Evolutionary conservation across 2,797 vertebrate genomes (phyloP).

Genomic region (Mionectes olivaceus): DNA sequence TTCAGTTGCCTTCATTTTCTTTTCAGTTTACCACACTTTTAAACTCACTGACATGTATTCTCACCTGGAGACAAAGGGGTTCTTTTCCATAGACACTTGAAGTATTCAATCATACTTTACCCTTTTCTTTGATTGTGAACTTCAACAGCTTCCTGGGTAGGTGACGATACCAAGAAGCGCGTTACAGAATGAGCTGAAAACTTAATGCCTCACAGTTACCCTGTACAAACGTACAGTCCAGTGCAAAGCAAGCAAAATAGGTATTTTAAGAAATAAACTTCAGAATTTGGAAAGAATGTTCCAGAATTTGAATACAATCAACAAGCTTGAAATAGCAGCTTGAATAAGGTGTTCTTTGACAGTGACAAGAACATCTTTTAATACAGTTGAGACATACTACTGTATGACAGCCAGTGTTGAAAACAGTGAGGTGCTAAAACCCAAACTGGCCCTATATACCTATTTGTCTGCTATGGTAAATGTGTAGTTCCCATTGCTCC

Average conservation of each 20-base stretch:
- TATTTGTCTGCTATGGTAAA: background rate
- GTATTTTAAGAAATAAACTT: background rate
- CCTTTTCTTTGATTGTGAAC: slow-evolving; percentile 18
- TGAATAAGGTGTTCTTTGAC: background rate
- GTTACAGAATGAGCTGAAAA: background rate
- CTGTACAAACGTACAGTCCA: background rate
- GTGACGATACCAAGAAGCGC: background rate
- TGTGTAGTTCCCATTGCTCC: too few relatives aligned
- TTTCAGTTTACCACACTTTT: slow-evolving; percentile 44
- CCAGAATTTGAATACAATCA: background rate
- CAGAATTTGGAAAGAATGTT: background rate
- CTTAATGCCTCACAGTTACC: background rate
- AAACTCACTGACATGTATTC: slow-evolving; percentile 13
- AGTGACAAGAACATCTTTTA: background rate
- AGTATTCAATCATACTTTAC: slow-evolving; percentile 24
- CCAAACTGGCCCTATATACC: background rate
- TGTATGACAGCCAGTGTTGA: background rate
- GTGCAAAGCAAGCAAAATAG: background rate
- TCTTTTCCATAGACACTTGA: background rate
- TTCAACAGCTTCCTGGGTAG: background rate
- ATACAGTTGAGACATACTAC: background rate
- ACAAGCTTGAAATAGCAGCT: background rate
- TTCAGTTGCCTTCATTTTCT: slow-evolving; percentile 38
- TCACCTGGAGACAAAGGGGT: background rate
- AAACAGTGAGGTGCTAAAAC: background rate